These are phyloP conservation scores for Henicopernis longicauda DNA, from an alignment of 2,113 vertebrate genomes.

Conservation along the genomic window DNA sequence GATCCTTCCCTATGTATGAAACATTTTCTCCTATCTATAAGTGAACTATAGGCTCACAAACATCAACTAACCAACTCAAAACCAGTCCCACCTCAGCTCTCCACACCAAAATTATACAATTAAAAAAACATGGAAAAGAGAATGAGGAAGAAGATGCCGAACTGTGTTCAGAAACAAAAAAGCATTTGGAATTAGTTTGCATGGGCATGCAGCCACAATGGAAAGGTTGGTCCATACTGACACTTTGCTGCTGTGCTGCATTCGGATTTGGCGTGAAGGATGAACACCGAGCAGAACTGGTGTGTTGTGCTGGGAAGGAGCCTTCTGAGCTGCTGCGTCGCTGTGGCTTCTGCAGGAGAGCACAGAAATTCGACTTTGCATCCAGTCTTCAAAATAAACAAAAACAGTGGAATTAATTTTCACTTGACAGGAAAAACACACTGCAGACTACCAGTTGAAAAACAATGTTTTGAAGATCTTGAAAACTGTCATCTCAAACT, in stretches of 20 bases:
- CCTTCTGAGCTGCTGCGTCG: background rate
- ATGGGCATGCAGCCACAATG: background rate
- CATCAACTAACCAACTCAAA: background rate
- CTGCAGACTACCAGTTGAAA: background rate
- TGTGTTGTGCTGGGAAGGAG: background rate
- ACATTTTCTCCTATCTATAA: background rate
- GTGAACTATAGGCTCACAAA: background rate
- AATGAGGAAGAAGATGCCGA: background rate
- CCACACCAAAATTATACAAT: background rate
- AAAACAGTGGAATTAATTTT: background rate
- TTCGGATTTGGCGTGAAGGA: background rate
- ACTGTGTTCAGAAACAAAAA: background rate
- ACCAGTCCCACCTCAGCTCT: background rate
- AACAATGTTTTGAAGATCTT: background rate
- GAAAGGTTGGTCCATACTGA: background rate
- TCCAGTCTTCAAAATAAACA: background rate
- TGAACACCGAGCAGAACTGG: fast-evolving
- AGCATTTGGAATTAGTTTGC: background rate
- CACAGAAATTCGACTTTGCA: background rate
- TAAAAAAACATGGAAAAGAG: background rate
- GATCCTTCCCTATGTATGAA: background rate
- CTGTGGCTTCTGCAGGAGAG: background rate
- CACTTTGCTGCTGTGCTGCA: fast-evolving
- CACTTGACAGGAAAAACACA: background rate
- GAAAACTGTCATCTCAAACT: background rate